Evolutionary conservation across 2,797 vertebrate genomes (phyloP).

Genomic region (Microhierax caerulescens): DNA sequence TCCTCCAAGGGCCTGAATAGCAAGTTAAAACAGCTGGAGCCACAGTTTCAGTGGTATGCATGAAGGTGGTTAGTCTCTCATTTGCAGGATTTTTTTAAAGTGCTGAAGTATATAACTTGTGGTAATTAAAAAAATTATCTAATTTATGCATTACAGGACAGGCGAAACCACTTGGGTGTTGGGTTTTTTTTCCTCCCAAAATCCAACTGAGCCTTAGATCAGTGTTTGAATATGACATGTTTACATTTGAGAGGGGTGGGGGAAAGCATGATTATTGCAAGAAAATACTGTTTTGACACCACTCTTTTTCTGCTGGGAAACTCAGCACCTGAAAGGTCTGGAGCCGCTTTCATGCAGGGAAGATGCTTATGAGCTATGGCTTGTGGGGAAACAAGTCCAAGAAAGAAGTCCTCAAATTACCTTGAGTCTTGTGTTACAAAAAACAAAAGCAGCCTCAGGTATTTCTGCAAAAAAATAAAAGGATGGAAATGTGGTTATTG

Average conservation of each 20-base stretch:
- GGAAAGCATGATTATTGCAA: background rate
- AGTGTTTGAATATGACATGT: background rate
- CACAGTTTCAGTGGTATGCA: background rate
- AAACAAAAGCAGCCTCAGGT: slow-evolving; percentile 10
- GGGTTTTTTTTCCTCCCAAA: background rate
- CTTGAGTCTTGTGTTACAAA: background rate
- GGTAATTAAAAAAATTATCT: background rate
- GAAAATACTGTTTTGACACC: background rate
- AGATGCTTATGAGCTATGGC: background rate
- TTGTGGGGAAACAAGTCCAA: background rate
- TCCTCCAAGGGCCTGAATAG: background rate
- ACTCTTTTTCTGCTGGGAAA: background rate
- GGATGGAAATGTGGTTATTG: background rate
- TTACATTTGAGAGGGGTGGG: background rate
- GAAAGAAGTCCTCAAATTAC: background rate
- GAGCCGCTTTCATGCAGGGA: background rate
- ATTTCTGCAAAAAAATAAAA: background rate
- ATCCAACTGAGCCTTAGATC: background rate
- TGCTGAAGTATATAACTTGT: background rate
- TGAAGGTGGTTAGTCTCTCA: background rate
- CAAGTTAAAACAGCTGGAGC: slow-evolving; percentile 22
- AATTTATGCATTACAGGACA: background rate
- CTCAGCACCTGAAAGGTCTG: background rate
- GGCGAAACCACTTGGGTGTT: background rate
- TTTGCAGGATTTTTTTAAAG: background rate